A percentile compares a stretch with the other conserved stretches of the same genome.
Evolutionary conservation across 1,140 invertebrate species (phyloP).

Genomic region (Drosophila sucinea): DNA sequence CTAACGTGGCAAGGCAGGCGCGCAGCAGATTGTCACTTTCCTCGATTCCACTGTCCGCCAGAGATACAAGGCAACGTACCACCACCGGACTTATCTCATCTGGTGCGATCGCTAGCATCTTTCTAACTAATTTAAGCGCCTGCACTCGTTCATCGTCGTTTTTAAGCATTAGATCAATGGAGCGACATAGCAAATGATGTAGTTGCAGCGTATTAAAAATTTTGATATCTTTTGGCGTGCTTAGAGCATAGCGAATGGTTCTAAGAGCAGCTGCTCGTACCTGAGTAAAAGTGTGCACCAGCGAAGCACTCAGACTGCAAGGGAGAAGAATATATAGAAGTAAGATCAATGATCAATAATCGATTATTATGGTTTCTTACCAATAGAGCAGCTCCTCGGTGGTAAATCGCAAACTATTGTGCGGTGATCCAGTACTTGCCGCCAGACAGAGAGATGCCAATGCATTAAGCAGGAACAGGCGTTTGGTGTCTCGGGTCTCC

Average conservation of each 20-base stretch:
- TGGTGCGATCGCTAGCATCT: slow-evolving; percentile 77
- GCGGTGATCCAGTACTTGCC: slow-evolving; percentile 75
- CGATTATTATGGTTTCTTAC: slow-evolving; percentile 84
- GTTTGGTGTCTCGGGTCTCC: slow-evolving; percentile 76
- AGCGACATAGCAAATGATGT: slow-evolving; percentile 90
- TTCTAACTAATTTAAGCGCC: slow-evolving; percentile 89
- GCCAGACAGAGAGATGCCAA: slow-evolving; percentile 75
- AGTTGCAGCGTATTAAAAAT: slow-evolving; percentile 91
- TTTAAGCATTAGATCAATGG: slow-evolving; percentile 91
- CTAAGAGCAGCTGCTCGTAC: slow-evolving; percentile 94
- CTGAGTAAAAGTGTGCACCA: slow-evolving; percentile 94
- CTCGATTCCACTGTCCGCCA: slow-evolving; percentile 91
- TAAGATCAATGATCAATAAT: background rate
- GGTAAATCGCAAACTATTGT: slow-evolving; percentile 87
- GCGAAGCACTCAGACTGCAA: slow-evolving; percentile 90
- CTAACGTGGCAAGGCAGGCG: slow-evolving; percentile 92
- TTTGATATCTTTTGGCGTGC: slow-evolving; percentile 89
- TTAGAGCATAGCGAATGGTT: slow-evolving; percentile 92
- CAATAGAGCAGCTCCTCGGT: slow-evolving; percentile 92
- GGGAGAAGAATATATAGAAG: background rate
- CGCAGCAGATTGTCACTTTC: slow-evolving; percentile 91
- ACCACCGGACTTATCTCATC: slow-evolving; percentile 84
- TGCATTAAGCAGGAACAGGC: slow-evolving; percentile 76
- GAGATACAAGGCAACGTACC: slow-evolving; percentile 89
- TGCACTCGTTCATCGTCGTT: slow-evolving; percentile 96